Conservation (phyloP, 2,888 invertebrate species). For the Pharmacophagus antenor region DNA sequence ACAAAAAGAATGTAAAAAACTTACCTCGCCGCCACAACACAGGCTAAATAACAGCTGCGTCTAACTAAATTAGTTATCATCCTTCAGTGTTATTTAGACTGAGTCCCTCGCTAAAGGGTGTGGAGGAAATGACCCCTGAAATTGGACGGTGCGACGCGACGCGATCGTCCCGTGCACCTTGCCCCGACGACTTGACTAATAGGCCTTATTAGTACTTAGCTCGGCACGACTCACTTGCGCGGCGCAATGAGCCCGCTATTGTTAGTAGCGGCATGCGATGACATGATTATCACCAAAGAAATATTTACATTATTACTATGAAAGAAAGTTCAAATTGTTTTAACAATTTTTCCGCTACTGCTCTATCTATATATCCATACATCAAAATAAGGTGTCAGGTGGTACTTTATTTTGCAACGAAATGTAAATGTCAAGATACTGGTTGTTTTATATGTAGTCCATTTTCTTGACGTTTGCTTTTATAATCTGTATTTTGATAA, state of each 20-base stretch:
- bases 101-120: constrained; percentile 52
- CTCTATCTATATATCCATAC: too few species aligned
- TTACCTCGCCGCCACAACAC: constrained; percentile 14
- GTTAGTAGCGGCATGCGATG: constrained; percentile 5
- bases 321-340: too few species aligned
- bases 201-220: constrained; percentile 56
- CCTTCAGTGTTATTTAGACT: constrained; percentile 57
- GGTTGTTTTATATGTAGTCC: too few species aligned
- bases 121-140: constrained; percentile 76
- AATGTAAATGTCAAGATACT: too few species aligned
- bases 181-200: constrained; percentile 66
- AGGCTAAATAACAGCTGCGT: constrained; percentile 25
- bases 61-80: constrained; percentile 40
- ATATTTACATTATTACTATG: too few species aligned
- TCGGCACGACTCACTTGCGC: constrained; percentile 62
- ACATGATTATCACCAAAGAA: too few species aligned
- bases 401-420: too few species aligned
- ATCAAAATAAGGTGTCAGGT: too few species aligned
- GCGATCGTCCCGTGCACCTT: constrained; percentile 69
- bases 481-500: too few species aligned
- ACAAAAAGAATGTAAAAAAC: background rate
- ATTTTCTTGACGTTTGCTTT: too few species aligned
- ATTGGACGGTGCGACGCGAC: constrained; percentile 63
- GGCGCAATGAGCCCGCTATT: constrained; percentile 45
- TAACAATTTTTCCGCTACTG: too few species aligned